Conservation (phyloP, 2,888 invertebrate species). For the Anarsia innoxiella region DNA sequence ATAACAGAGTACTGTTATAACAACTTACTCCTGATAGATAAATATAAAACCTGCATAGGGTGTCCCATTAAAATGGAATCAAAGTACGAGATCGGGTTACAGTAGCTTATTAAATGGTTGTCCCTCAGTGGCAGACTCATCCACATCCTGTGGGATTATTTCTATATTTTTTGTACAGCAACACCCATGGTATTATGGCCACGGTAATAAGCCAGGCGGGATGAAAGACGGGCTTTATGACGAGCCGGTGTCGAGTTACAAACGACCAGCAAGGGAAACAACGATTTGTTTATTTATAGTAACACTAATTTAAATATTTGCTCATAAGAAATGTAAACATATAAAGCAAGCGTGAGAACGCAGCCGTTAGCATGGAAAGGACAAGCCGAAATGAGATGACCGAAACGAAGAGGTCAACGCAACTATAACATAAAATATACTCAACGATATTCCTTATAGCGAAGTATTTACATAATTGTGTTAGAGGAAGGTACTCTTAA, state of each 20-base stretch:
- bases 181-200: constrained; percentile 37
- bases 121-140: constrained; percentile 35
- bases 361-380: too few relatives aligned
- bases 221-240: constrained; percentile 64
- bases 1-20: constrained; percentile 5
- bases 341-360: constrained; percentile 33
- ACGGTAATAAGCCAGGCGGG: constrained; percentile 49
- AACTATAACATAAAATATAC: too few relatives aligned
- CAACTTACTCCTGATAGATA: constrained; percentile 7
- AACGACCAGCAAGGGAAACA: constrained; percentile 33
- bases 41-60: constrained; percentile 19
- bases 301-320: constrained; percentile 51
- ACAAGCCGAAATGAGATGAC: too few relatives aligned
- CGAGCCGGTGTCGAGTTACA: constrained; percentile 55
- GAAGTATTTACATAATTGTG: too few relatives aligned
- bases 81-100: constrained; percentile 47
- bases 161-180: constrained; percentile 26
- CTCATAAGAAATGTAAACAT: constrained; percentile 31
- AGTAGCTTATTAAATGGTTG: constrained; percentile 45
- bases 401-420: too few relatives aligned
- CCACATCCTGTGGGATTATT: constrained; percentile 41
- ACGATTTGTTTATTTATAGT: constrained; percentile 57
- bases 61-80: constrained; percentile 24
- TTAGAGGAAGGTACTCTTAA: too few relatives aligned
- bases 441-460: too few relatives aligned